phyloP scores from a whole-genome alignment of 2,113 vertebrate species.

The Lycaon pictus region DNA sequence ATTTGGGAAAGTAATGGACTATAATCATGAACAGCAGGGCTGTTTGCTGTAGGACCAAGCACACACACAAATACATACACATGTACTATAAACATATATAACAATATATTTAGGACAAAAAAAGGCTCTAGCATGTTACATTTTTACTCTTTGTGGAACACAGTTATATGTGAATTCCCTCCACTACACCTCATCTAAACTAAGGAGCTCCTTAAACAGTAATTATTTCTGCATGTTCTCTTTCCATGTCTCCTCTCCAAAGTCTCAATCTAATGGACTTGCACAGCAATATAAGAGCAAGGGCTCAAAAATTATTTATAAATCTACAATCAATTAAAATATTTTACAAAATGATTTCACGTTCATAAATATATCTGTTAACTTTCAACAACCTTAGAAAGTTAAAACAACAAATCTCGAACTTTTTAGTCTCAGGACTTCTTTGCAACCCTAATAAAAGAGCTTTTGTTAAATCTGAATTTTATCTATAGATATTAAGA shows the following conservation, averaged over 20 bases:
- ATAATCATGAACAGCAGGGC: not conserved
- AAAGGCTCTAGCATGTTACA: not conserved
- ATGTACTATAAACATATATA: not conserved
- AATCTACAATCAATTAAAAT: constrained; percentile 33
- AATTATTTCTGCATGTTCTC: not conserved
- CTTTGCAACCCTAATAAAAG: constrained; percentile 26
- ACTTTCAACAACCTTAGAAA: not conserved
- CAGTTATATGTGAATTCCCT: not conserved
- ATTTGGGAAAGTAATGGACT: not conserved
- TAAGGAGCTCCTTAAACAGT: not conserved
- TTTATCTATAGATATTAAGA: not conserved
- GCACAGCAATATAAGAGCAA: not conserved
- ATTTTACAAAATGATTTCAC: constrained; percentile 33
- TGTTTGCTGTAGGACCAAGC: not conserved
- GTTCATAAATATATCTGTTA: not conserved
- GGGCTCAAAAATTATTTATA: constrained; percentile 2
- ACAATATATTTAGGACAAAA: not conserved
- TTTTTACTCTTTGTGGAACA: not conserved
- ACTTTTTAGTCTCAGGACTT: not conserved
- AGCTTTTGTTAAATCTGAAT: not conserved
- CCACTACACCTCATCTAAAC: not conserved
- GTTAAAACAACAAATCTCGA: constrained; percentile 32
- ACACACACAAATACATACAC: not conserved
- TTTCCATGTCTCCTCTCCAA: not conserved
- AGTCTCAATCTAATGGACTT: not conserved